Conservation (phyloP, 2,888 invertebrate genomes). For the Cotesia congregata region DNA sequence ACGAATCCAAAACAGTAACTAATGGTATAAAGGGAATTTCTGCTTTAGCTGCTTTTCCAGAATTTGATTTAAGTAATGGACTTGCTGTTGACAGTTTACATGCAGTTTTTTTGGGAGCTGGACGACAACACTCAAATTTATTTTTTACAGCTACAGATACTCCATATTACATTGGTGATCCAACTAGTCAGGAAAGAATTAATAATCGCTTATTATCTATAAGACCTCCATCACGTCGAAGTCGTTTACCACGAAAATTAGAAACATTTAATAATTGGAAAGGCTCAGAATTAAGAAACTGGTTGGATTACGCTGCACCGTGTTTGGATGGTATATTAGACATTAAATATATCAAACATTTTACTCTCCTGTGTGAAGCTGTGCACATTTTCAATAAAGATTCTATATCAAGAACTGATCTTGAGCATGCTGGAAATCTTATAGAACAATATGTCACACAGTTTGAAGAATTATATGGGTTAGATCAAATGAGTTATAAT, state of each 20-base stretch:
- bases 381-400: constrained; percentile 7
- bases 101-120: constrained; percentile 4
- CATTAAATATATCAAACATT: neutral
- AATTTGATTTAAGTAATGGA: constrained; percentile 25
- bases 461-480: constrained; percentile 24
- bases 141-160: too few relatives aligned
- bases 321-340: constrained; percentile 29
- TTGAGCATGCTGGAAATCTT: neutral
- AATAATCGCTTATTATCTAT: neutral
- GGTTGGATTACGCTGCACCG: constrained; percentile 31
- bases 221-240: constrained; percentile 3
- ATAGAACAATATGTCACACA: constrained; percentile 14
- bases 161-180: neutral
- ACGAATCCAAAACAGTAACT: neutral
- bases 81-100: constrained; percentile 35
- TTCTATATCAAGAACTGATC: constrained; percentile 3
- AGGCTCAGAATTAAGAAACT: constrained; percentile 33
- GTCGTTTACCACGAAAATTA: constrained; percentile 23
- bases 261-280: constrained; percentile 35
- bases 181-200: neutral
- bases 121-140: neutral
- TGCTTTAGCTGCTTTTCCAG: neutral
- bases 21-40: constrained; percentile 12
- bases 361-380: constrained; percentile 14
- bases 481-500: constrained; percentile 25